phyloP scores from a whole-genome alignment of 2,797 vertebrate genomes.

The Gymnoscopelus microlampas region DNA sequence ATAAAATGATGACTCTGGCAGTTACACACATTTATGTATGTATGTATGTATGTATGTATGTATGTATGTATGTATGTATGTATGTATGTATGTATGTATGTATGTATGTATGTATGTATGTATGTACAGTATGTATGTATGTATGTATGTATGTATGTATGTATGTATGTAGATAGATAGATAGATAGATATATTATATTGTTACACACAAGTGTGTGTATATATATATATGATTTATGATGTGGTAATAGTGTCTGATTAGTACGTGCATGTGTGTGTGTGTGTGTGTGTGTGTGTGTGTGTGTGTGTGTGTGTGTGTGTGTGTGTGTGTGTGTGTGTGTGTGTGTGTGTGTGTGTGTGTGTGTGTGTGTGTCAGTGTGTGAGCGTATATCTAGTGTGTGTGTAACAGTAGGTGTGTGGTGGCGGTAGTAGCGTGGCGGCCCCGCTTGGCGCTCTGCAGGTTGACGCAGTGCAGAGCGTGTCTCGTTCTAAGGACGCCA shows the following conservation, averaged over 20 bases:
- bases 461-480: slow-evolving; percentile 93
- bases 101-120: too few relatives aligned
- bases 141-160: too few relatives aligned
- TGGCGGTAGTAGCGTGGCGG: slow-evolving; percentile 69
- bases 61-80: not conserved
- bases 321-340: not conserved
- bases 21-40: too few relatives aligned
- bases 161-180: not conserved
- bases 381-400: not conserved
- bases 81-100: not conserved
- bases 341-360: not conserved
- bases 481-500: slow-evolving; percentile 87
- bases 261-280: not conserved
- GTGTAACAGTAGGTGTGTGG: not conserved
- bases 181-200: not conserved
- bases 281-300: not conserved
- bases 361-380: not conserved
- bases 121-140: too few relatives aligned
- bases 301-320: not conserved
- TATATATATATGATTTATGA: not conserved
- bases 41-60: not conserved
- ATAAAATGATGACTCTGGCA: too few relatives aligned
- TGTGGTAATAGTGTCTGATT: not conserved
- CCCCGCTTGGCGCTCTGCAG: slow-evolving; percentile 76
- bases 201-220: too few relatives aligned